These are phyloP conservation scores for Porites lobata DNA, from an alignment of 92 coral and sea anemone species.

Conservation along the genomic window DNA sequence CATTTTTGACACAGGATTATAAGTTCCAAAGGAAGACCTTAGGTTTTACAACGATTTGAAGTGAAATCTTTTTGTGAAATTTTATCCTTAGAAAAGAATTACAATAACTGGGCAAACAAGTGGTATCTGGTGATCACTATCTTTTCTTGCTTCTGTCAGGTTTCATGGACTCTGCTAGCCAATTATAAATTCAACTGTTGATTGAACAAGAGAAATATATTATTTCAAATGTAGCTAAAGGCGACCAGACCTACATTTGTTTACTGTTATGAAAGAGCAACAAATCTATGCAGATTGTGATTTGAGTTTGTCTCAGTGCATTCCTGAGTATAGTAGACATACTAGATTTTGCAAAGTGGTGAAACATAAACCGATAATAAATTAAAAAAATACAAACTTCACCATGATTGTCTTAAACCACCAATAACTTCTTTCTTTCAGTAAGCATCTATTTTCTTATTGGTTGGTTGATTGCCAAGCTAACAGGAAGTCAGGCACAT, in stretches of 20 bases:
- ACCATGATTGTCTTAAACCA: too few relatives aligned
- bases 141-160: slow-evolving; percentile 19
- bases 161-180: slow-evolving; percentile 27
- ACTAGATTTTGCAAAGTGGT: too few relatives aligned
- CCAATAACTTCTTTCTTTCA: too few relatives aligned
- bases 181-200: slow-evolving; percentile 32
- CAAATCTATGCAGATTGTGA: neutral
- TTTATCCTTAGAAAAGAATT: too few relatives aligned
- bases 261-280: neutral
- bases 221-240: neutral
- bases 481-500: too few relatives aligned
- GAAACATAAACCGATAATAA: too few relatives aligned
- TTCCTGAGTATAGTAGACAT: slow-evolving; percentile 3
- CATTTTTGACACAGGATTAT: too few relatives aligned
- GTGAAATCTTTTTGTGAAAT: slow-evolving; percentile 4
- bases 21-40: slow-evolving; percentile 7
- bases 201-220: slow-evolving; percentile 20
- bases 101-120: too few relatives aligned
- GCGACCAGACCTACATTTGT: slow-evolving; percentile 17
- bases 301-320: slow-evolving; percentile 7
- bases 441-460: too few relatives aligned
- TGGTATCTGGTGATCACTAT: neutral
- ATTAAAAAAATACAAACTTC: too few relatives aligned
- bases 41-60: slow-evolving; percentile 30
- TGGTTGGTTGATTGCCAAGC: too few relatives aligned